Evolutionary conservation across 2,113 vertebrate species (phyloP).

Genomic region (Glaucomys volans): DNA sequence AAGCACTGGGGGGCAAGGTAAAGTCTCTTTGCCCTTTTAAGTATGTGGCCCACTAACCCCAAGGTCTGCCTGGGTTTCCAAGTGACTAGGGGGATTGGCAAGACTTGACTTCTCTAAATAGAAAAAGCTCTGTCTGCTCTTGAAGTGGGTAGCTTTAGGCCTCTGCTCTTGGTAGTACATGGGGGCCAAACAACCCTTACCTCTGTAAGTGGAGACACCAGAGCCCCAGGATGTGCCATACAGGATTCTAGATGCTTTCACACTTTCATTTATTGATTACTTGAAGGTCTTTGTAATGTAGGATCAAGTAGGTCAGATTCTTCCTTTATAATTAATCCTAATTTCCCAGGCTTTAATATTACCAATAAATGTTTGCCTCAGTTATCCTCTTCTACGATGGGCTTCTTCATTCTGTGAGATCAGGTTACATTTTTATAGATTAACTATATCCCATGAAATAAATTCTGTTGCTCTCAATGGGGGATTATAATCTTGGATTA

Average conservation of each 20-base stretch:
- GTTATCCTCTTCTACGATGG: not conserved
- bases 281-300: slow-evolving; percentile 23
- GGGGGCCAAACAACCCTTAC: not conserved
- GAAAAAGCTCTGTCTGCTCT: not conserved
- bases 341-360: not conserved
- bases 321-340: slow-evolving; percentile 56
- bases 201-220: not conserved
- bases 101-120: not conserved
- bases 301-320: no score
- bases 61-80: not conserved
- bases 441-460: not conserved
- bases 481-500: not conserved
- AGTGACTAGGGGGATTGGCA: not conserved
- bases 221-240: not conserved
- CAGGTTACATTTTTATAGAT: not conserved
- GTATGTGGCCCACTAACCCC: slow-evolving; percentile 45
- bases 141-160: no score
- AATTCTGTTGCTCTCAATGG: not conserved
- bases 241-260: not conserved
- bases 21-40: slow-evolving; percentile 61
- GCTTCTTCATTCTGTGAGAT: not conserved
- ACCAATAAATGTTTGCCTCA: not conserved
- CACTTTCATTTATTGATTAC: not conserved
- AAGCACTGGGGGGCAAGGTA: not conserved
- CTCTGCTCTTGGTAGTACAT: not conserved